Evolutionary conservation across 2,797 vertebrate species (phyloP).

Genomic region (Amblyopsis hoosieri): DNA sequence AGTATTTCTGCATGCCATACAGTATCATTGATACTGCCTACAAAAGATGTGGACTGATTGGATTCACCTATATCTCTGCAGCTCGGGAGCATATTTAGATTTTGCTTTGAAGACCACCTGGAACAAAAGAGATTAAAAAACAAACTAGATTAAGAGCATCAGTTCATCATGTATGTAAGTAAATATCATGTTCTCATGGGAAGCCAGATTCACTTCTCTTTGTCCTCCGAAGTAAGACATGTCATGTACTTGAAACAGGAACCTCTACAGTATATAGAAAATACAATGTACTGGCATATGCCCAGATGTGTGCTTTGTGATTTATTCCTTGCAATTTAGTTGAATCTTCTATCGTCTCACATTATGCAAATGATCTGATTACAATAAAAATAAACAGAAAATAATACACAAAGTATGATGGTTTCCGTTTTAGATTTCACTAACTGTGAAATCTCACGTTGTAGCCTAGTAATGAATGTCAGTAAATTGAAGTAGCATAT

Average conservation of each 20-base stretch:
- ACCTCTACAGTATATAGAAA: conserved; percentile 8
- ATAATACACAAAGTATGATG: conserved; percentile 23
- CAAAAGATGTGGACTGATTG: neutral
- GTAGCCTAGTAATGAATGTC: conserved; percentile 13
- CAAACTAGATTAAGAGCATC: neutral
- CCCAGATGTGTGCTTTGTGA: neutral
- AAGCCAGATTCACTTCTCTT: conserved; percentile 64
- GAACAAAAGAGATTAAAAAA: conserved; percentile 8
- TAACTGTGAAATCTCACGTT: conserved; percentile 15
- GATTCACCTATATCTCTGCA: conserved; percentile 91
- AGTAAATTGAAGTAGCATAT: neutral
- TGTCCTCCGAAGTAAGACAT: fast-evolving
- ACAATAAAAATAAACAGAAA: conserved; percentile 47
- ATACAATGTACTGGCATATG: neutral
- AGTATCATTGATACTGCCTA: neutral
- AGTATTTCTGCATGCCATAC: neutral
- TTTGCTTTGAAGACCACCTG: conserved; percentile 98
- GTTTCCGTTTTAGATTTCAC: conserved; percentile 34
- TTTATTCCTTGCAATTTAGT: neutral
- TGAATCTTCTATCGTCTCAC: neutral
- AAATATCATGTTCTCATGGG: neutral
- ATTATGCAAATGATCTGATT: conserved; percentile 43
- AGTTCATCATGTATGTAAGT: conserved; percentile 35
- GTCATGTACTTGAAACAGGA: conserved; percentile 42
- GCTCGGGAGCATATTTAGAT: conserved; percentile 92